phyloP scores from a whole-genome alignment of 1,140 invertebrate species.

The Paramacrobiotus metropolitanus region DNA sequence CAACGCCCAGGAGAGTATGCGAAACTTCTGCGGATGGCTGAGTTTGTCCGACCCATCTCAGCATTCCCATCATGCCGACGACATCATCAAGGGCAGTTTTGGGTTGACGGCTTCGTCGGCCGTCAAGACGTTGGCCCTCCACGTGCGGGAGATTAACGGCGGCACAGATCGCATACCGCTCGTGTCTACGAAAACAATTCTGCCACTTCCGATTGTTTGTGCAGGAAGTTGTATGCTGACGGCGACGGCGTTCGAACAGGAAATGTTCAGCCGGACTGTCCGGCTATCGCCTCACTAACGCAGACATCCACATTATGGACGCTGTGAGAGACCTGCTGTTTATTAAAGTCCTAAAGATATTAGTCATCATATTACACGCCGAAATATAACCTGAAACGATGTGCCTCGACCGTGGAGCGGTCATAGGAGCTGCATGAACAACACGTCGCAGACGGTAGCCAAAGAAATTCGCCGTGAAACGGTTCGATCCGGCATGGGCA shows the following conservation, averaged over 20 bases:
- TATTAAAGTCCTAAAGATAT: constrained; percentile 62
- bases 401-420: neutral
- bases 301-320: constrained; percentile 77
- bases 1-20: constrained; percentile 21
- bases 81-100: no score
- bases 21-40: constrained; percentile 18
- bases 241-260: constrained; percentile 83
- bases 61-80: no score
- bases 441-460: constrained; percentile 10
- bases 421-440: neutral
- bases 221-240: no score
- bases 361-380: no score
- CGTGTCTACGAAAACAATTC: no score
- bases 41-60: constrained; percentile 14
- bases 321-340: constrained; percentile 73
- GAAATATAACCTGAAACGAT: constrained; percentile 47
- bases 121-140: no score
- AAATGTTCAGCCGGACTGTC: constrained; percentile 62
- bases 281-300: constrained; percentile 76
- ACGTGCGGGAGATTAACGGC: no score
- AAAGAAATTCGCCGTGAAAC: constrained; percentile 21
- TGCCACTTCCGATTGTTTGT: no score
- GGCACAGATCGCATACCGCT: no score
- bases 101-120: no score
- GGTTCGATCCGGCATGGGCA: constrained; percentile 19